Evolutionary conservation across 2,113 vertebrate species (phyloP).

Genomic region (Leucopternis melanops): DNA sequence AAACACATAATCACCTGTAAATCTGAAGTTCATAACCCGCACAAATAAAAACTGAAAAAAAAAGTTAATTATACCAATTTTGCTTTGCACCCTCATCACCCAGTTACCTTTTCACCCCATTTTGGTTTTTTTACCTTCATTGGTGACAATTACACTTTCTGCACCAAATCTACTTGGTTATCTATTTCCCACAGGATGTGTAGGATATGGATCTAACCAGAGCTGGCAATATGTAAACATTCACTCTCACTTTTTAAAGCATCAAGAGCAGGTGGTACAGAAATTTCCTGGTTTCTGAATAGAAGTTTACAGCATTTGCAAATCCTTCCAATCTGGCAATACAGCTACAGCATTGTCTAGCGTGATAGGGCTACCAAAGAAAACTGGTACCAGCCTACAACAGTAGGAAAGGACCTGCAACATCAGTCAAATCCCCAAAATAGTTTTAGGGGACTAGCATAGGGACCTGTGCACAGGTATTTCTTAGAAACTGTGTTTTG

Average conservation of each 20-base stretch:
- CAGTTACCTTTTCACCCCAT: neutral
- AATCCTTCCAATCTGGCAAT: neutral
- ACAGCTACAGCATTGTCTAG: neutral
- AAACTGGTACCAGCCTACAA: neutral
- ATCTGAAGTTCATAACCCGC: neutral
- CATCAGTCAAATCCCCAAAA: neutral
- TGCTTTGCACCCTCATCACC: neutral
- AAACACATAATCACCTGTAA: neutral
- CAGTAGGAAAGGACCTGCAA: neutral
- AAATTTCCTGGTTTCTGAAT: neutral
- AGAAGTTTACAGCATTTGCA: neutral
- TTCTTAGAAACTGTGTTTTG: neutral
- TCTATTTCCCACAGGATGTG: neutral
- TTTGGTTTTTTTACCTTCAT: neutral
- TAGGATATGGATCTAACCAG: neutral
- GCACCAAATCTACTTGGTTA: neutral
- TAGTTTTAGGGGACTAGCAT: neutral
- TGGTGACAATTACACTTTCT: neutral
- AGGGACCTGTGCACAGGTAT: neutral
- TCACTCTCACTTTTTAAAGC: neutral
- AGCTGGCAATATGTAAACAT: neutral
- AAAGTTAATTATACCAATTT: neutral
- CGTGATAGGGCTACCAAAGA: neutral
- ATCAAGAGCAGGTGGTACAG: neutral
- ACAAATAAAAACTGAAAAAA: neutral